A percentile compares a stretch with the other conserved stretches of the same genome.
Evolutionary conservation across 2,888 invertebrate genomes (phyloP).

Genomic region (Drosophila greeni): DNA sequence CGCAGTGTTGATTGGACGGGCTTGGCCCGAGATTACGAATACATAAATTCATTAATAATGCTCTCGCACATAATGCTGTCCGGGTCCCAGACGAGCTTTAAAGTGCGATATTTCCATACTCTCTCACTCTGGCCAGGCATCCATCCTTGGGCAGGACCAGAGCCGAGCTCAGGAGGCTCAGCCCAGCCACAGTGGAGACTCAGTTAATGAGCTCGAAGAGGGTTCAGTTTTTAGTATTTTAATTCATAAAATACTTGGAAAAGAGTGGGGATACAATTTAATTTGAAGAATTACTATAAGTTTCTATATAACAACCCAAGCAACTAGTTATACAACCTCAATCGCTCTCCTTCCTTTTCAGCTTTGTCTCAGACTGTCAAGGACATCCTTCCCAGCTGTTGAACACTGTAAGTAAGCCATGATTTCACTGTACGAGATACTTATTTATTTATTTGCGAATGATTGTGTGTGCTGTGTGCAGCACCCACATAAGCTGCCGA

Average conservation of each 20-base stretch:
- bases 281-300: no score
- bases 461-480: constrained; percentile 27
- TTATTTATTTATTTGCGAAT: constrained; percentile 36
- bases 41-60: constrained; percentile 65
- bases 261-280: not conserved
- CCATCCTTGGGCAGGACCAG: not conserved
- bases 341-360: not conserved
- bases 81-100: constrained; percentile 50
- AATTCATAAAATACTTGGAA: not conserved
- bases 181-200: constrained; percentile 13
- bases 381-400: constrained; percentile 5
- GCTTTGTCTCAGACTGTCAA: not conserved
- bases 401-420: constrained; percentile 27
- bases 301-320: no score
- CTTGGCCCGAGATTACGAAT: constrained; percentile 46
- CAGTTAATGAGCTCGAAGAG: not conserved
- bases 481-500: constrained; percentile 42
- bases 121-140: constrained; percentile 14
- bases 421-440: constrained; percentile 33
- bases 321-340: not conserved
- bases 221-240: not conserved
- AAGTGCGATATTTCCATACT: constrained; percentile 36
- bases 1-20: constrained; percentile 19
- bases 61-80: constrained; percentile 55
- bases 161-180: constrained; percentile 14